Conservation (phyloP, 1,140 invertebrate species). For the Drosophila tsacasi region DNA sequence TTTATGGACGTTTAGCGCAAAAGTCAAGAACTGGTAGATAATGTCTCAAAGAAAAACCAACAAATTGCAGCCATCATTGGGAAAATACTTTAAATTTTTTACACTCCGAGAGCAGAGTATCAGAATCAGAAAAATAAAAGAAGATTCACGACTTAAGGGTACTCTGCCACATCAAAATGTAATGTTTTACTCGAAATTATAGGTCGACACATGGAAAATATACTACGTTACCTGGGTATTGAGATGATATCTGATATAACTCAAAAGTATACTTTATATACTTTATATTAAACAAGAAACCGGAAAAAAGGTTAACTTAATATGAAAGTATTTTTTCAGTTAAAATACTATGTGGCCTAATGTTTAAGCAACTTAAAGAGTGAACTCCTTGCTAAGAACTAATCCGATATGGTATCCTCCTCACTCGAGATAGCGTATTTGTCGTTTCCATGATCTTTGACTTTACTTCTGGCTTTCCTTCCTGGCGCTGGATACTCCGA, state of each 20-base stretch:
- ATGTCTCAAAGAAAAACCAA: slow-evolving; percentile 68
- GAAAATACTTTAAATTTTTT: slow-evolving; percentile 64
- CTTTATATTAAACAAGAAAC: neutral
- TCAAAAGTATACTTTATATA: neutral
- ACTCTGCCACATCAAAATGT: neutral
- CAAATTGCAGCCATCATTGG: slow-evolving; percentile 78
- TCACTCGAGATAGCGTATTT: slow-evolving; percentile 44
- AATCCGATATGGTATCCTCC: neutral
- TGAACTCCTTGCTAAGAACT: no score
- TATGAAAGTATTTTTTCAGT: neutral
- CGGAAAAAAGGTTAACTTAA: no score
- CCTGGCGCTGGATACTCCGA: slow-evolving; percentile 39
- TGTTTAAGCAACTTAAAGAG: neutral
- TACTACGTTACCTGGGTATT: neutral
- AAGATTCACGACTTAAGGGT: slow-evolving; percentile 4
- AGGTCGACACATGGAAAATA: neutral
- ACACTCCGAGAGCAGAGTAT: neutral
- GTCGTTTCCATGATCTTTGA: slow-evolving; percentile 71
- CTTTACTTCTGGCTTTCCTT: slow-evolving; percentile 31
- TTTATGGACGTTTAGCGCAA: slow-evolving; percentile 82
- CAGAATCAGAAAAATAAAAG: slow-evolving; percentile 6
- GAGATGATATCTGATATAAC: neutral
- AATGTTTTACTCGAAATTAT: neutral
- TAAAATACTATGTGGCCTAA: neutral
- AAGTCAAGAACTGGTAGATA: slow-evolving; percentile 81